phyloP scores from a whole-genome alignment of 2,797 vertebrate genomes.

The Triplophysa yarkandensis region DNA sequence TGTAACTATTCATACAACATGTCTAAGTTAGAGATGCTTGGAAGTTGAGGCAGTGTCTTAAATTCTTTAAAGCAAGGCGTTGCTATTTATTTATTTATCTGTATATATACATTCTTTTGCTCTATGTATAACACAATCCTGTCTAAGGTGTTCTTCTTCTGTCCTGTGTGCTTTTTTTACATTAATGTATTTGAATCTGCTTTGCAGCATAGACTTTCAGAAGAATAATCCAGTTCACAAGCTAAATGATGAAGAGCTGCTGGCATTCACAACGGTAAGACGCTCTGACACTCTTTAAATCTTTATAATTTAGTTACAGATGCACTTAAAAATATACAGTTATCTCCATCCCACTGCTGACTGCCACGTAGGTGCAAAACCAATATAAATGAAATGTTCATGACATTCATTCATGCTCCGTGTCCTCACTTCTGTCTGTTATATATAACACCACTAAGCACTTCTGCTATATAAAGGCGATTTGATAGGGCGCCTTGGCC shows the following conservation, averaged over 20 bases:
- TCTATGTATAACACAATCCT: too few species aligned
- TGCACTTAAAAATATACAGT: not conserved
- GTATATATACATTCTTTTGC: too few species aligned
- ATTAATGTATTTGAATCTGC: not conserved
- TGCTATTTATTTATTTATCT: too few species aligned
- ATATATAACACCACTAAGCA: too few species aligned
- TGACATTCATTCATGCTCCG: not conserved
- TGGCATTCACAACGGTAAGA: conserved; percentile 94
- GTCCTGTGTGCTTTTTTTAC: not conserved
- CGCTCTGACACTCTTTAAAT: not conserved
- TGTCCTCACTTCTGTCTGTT: conserved; percentile 23
- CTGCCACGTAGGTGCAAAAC: not conserved
- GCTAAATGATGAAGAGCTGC: conserved; percentile 90
- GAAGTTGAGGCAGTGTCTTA: too few species aligned
- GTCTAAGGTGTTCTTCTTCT: not conserved
- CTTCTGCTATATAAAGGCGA: conserved; percentile 27
- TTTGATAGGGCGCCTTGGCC: conserved; percentile 31
- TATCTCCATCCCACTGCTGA: not conserved
- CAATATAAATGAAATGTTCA: not conserved
- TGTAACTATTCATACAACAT: not conserved
- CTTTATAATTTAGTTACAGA: not conserved
- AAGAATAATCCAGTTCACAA: conserved; percentile 95
- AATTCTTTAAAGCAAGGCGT: too few species aligned
- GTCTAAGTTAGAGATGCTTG: not conserved
- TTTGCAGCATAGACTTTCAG: conserved; percentile 88